Conservation (phyloP, 2,797 vertebrate species). For the Pangasius krempfi region DNA sequence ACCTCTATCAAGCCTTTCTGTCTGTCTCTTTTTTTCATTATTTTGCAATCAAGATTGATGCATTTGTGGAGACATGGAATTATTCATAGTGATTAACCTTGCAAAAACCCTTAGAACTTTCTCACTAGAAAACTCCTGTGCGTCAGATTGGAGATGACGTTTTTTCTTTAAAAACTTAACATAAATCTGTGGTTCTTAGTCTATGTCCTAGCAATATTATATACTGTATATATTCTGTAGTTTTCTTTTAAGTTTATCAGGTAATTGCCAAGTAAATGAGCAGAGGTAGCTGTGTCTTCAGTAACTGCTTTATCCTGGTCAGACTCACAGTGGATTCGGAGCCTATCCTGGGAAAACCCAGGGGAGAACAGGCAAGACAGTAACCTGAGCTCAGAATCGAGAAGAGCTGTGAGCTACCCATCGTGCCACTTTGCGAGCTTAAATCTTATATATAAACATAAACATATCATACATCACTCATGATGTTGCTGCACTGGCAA, state of each 20-base stretch:
- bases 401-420: neutral
- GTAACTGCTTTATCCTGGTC: neutral
- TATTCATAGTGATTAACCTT: constrained; percentile 36
- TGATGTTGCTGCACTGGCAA: neutral
- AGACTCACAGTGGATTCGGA: neutral
- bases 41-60: constrained; percentile 47
- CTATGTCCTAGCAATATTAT: neutral
- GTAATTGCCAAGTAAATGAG: neutral
- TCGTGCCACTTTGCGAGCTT: neutral
- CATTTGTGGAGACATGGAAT: constrained; percentile 6
- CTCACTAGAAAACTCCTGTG: neutral
- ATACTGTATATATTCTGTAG: neutral
- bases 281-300: neutral
- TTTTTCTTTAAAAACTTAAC: neutral
- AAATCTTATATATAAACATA: neutral
- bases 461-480: neutral
- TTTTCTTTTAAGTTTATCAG: neutral
- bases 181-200: neutral
- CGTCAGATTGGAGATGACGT: neutral
- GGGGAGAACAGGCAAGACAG: neutral
- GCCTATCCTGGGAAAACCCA: neutral
- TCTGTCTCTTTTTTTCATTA: constrained; percentile 30
- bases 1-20: constrained; percentile 24
- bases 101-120: constrained; percentile 18
- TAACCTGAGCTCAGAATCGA: neutral